Evolutionary conservation across 2,113 vertebrate genomes (phyloP).

Genomic region (Toxotes jaculatrix): DNA sequence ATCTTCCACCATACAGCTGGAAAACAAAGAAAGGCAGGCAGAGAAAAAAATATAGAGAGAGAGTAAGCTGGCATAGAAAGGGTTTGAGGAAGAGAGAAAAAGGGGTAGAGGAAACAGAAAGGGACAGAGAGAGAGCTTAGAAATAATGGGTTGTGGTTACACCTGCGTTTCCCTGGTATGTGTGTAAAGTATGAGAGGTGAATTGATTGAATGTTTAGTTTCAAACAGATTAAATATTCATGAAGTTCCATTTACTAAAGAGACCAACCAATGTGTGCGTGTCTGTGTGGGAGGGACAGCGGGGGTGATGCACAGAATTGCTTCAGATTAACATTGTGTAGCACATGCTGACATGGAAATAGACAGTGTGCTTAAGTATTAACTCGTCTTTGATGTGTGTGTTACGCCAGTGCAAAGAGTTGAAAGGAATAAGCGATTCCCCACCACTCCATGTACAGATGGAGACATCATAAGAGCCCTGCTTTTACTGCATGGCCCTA

Average conservation of each 20-base stretch:
- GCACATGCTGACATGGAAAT: background rate
- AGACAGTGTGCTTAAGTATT: background rate
- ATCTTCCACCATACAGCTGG: background rate
- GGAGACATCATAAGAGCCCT: background rate
- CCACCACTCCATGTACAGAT: background rate
- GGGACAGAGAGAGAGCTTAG: background rate
- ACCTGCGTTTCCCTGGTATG: background rate
- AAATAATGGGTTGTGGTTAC: constrained; percentile 16
- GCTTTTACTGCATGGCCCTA: background rate
- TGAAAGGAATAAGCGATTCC: background rate
- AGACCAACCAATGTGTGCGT: constrained; percentile 18
- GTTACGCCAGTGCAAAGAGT: background rate
- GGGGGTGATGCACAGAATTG: constrained; percentile 1
- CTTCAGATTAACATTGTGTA: constrained; percentile 16
- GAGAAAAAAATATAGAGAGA: background rate
- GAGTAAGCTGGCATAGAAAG: no score
- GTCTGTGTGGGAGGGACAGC: constrained; percentile 1
- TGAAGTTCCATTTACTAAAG: constrained; percentile 39
- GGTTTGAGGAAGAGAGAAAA: background rate
- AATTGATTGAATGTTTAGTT: constrained; percentile 52
- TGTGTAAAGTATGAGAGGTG: constrained; percentile 17
- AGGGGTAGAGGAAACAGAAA: background rate
- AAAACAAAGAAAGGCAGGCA: background rate
- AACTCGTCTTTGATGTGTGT: background rate
- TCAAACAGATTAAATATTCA: constrained; percentile 56